Conservation (phyloP, 1,140 invertebrate genomes). For the Drosophila subobscura region DNA sequence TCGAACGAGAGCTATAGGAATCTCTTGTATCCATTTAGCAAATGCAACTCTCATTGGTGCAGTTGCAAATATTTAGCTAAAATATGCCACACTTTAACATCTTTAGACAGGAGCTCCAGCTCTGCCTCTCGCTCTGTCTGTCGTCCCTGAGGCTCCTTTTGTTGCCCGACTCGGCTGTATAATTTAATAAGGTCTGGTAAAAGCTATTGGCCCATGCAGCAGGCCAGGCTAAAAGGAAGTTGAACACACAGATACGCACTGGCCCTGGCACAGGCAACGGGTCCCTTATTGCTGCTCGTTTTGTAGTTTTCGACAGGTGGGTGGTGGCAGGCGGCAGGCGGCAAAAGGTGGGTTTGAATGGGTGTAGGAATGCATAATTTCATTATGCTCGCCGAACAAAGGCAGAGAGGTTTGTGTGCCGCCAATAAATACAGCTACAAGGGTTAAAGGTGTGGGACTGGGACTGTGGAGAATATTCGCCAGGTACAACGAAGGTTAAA, state of each 20-base stretch:
- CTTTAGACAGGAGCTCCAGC: conserved; percentile 22
- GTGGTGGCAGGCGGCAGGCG: conserved; percentile 9
- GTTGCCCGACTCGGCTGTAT: conserved; percentile 59
- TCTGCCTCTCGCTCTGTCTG: conserved; percentile 1
- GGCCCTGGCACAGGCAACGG: not conserved
- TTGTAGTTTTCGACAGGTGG: conserved; percentile 75
- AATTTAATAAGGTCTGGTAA: conserved; percentile 73
- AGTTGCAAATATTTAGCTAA: conserved; percentile 76
- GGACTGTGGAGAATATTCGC: no score
- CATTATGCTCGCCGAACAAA: conserved; percentile 58
- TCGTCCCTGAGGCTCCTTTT: conserved; percentile 34
- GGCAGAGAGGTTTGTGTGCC: conserved; percentile 8
- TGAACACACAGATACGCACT: conserved; percentile 21
- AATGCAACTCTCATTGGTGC: conserved; percentile 68
- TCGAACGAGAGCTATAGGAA: not conserved
- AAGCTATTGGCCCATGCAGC: conserved; percentile 61
- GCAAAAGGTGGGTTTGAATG: conserved; percentile 21
- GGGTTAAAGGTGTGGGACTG: conserved; percentile 13
- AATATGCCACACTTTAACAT: conserved; percentile 75
- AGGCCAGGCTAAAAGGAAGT: conserved; percentile 43
- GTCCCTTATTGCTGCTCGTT: conserved; percentile 60
- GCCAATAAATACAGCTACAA: not conserved
- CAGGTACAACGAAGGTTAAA: not conserved
- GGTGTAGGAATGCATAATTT: conserved; percentile 59
- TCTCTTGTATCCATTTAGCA: conserved; percentile 39